Conservation (phyloP, 2,113 vertebrate genomes). For the Syngnathus scovelli region DNA sequence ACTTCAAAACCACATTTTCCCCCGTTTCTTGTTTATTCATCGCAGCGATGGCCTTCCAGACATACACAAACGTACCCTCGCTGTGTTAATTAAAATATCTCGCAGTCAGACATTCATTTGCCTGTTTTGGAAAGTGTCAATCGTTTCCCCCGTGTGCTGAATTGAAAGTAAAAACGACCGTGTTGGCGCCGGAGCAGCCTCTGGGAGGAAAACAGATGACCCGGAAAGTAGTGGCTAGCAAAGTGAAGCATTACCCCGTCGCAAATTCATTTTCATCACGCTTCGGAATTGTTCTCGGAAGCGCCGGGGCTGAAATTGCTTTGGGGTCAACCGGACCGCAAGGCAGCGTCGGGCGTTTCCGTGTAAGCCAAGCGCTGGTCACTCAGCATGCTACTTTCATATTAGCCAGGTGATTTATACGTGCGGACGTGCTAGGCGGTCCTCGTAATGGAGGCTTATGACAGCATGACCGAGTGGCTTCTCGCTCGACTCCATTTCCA, state of each 20-base stretch:
- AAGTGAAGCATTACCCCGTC: conserved; percentile 47
- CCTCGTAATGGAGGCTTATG: conserved; percentile 48
- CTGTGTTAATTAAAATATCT: conserved; percentile 66
- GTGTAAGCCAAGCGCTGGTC: conserved; percentile 32
- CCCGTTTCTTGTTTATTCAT: conserved; percentile 14
- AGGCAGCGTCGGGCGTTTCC: conserved; percentile 20
- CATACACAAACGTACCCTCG: conserved; percentile 28
- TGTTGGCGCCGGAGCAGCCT: not conserved
- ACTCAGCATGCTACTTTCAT: conserved; percentile 59
- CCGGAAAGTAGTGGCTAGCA: conserved; percentile 45
- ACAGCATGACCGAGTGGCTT: conserved; percentile 55
- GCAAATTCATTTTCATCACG: conserved; percentile 66
- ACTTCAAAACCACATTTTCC: conserved; percentile 15
- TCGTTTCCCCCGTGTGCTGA: too few species aligned
- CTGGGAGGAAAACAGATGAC: conserved; percentile 33
- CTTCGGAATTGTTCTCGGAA: conserved; percentile 66
- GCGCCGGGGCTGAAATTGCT: conserved; percentile 69
- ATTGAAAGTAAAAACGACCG: too few species aligned
- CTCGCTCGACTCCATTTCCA: conserved; percentile 30
- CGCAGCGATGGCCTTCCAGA: not conserved
- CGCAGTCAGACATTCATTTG: conserved; percentile 63
- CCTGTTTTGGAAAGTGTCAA: conserved; percentile 39
- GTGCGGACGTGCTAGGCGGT: conserved; percentile 49
- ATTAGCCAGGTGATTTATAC: conserved; percentile 73
- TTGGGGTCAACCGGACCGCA: conserved; percentile 41